Percentiles rank a stretch among this genome's conserved stretches.
phyloP scores from a whole-genome alignment of 2,797 vertebrate species.

The Sarcophilus harrisii region DNA sequence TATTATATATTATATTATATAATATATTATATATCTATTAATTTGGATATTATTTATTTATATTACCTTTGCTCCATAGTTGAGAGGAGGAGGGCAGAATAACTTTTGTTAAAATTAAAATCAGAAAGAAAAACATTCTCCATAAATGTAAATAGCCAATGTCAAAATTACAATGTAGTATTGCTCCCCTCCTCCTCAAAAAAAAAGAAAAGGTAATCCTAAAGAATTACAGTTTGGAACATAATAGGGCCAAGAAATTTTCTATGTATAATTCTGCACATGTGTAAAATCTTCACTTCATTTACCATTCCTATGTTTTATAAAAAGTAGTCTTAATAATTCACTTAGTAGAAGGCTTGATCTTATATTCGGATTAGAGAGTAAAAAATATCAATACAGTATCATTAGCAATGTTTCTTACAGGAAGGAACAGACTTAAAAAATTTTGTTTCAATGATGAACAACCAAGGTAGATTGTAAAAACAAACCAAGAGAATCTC shows the following conservation, averaged over 20 bases:
- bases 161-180: not conserved
- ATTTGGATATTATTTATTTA: too few relatives aligned
- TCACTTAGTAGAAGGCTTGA: slow-evolving; percentile 41
- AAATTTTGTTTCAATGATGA: slow-evolving; percentile 40
- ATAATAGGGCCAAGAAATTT: too few relatives aligned
- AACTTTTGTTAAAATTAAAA: slow-evolving; percentile 39
- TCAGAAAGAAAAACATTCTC: not conserved
- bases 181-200: too few relatives aligned
- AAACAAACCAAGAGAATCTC: slow-evolving; percentile 23
- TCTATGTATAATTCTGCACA: not conserved
- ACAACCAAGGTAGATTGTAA: slow-evolving; percentile 55
- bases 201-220: too few relatives aligned
- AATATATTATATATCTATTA: too few relatives aligned
- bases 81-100: not conserved
- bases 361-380: slow-evolving; percentile 29
- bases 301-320: slow-evolving; percentile 16
- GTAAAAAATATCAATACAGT: slow-evolving; percentile 37
- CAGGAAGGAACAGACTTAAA: slow-evolving; percentile 57
- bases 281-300: slow-evolving; percentile 16
- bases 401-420: slow-evolving; percentile 43
- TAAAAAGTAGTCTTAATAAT: not conserved
- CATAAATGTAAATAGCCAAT: slow-evolving; percentile 31
- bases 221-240: too few relatives aligned
- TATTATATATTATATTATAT: too few relatives aligned
- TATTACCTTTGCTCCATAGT: not conserved